Evolutionary conservation across 1,140 invertebrate genomes (phyloP), one percentile per base, ranked within the genome.

Genomic region (Drosophila pachea): DNA sequence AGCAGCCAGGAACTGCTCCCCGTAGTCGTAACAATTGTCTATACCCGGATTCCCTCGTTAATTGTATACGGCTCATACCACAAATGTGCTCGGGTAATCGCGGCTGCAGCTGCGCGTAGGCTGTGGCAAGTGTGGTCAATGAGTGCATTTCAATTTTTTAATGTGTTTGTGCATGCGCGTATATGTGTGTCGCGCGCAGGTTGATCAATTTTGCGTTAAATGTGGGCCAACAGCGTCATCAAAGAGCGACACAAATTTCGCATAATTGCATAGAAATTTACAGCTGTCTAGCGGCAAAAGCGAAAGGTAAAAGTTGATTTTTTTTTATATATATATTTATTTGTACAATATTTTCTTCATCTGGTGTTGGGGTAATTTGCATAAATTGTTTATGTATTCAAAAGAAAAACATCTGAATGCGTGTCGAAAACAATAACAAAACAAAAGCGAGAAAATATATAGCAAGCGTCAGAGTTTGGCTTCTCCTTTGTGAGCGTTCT

Each of bases 251-350:
- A 55, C 29, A 52, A 52, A 49, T 50, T 65, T 69, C 36, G 67
- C 67, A 69, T 65, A 65, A 58, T 69, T 69, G 67, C 67, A 65
- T 58, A 65, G 61, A 69, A 65, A 69, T 56, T 65, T 49, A 45
- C 61, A 38, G 60, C 35, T 54, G 40, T 22, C 54, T 40, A 60
- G 48, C 38, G 22, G 61, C 38, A 76, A 76, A 76, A 73, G 63
- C 74, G 75, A 77, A 77, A 78, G 76, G 76, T 78, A 78, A 78
- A 67, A 74, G 58, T 69, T 22, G 53, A 54, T 74, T 60, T 54
- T 45, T 0, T 68, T 69, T 63, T 52, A 3, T n/a, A n/a, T n/a
- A 22, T 22, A 22, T 66, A 8, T 16, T 74, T 45, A 3, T 33
- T 40, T 61, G 55, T 49, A 16, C 49, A 29, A 33, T 55, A 8